A percentile compares a stretch with the other conserved stretches of the same genome.
Conservation (phyloP, 2,888 invertebrate species). For the Gari tellinella region DNA sequence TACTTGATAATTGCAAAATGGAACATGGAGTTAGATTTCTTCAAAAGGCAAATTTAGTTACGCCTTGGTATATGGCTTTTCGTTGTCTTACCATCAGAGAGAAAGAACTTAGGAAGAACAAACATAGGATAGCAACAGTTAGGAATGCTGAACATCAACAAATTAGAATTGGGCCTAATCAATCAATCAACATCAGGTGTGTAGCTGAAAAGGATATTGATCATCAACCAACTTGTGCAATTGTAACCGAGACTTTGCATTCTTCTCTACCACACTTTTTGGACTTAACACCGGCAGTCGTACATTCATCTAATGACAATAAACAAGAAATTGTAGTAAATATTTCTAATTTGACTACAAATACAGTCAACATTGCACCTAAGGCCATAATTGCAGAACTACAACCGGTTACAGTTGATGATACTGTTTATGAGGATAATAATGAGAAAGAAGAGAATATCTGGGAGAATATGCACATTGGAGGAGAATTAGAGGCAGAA, state of each 20-base stretch:
- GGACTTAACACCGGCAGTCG: slow-evolving; percentile 38
- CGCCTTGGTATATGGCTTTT: slow-evolving; percentile 25
- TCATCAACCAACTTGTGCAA: slow-evolving; percentile 34
- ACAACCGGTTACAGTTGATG: slow-evolving; percentile 14
- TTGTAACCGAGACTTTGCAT: slow-evolving; percentile 32
- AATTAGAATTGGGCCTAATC: slow-evolving; percentile 27
- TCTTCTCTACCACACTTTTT: slow-evolving; percentile 18
- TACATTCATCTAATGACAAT: slow-evolving; percentile 10
- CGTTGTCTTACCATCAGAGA: slow-evolving; percentile 13
- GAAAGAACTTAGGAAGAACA: slow-evolving; percentile 19
- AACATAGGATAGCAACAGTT: slow-evolving; percentile 15
- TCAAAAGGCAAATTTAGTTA: slow-evolving; percentile 9
- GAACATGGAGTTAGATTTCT: slow-evolving; percentile 16
- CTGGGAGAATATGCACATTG: not conserved
- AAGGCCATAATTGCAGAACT: slow-evolving; percentile 15
- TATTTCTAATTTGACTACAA: slow-evolving; percentile 27
- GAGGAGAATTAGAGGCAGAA: not conserved
- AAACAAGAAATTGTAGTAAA: slow-evolving; percentile 9
- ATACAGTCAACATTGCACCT: slow-evolving; percentile 13
- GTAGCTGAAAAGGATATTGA: slow-evolving; percentile 26
- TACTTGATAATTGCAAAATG: not conserved
- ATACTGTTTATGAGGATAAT: slow-evolving; percentile 1
- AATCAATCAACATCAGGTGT: slow-evolving; percentile 11
- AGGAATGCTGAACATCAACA: slow-evolving; percentile 14
- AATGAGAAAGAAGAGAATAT: not conserved